Conservation (phyloP, 1,140 invertebrate genomes). For the Drosophila lacertosa region DNA sequence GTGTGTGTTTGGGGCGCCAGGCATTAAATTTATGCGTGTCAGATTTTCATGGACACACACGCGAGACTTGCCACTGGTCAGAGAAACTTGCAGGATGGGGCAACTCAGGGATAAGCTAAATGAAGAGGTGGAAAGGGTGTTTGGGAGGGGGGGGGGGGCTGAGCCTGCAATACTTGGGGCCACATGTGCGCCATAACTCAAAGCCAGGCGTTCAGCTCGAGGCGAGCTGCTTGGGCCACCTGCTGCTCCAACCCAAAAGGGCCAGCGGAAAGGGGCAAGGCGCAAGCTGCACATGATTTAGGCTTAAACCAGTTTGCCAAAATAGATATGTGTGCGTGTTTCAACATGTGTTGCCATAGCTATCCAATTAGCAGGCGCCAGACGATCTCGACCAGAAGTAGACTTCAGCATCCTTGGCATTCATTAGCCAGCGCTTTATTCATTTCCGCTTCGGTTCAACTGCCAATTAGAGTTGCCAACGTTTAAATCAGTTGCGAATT, state of each 20-base stretch:
- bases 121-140: not conserved
- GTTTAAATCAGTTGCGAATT: not conserved
- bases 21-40: constrained; percentile 71
- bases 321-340: not conserved
- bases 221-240: constrained; percentile 21
- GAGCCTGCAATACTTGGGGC: constrained; percentile 24
- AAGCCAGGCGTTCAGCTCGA: constrained; percentile 49
- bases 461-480: not conserved
- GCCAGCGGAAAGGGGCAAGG: not conserved
- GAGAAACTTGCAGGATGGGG: not conserved
- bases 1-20: constrained; percentile 10
- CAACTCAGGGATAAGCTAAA: not conserved
- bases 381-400: constrained; percentile 13
- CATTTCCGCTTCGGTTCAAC: not conserved
- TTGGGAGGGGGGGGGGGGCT: not conserved
- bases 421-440: constrained; percentile 1
- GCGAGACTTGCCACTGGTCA: constrained; percentile 16
- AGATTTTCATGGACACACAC: constrained; percentile 77
- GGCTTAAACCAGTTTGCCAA: constrained; percentile 2
- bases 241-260: not conserved
- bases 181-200: constrained; percentile 76
- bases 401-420: not conserved
- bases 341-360: not conserved
- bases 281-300: constrained; percentile 26
- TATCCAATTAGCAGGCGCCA: constrained; percentile 35